phyloP scores from a whole-genome alignment of 2,797 vertebrate genomes.

The Heliangelus exortis region DNA sequence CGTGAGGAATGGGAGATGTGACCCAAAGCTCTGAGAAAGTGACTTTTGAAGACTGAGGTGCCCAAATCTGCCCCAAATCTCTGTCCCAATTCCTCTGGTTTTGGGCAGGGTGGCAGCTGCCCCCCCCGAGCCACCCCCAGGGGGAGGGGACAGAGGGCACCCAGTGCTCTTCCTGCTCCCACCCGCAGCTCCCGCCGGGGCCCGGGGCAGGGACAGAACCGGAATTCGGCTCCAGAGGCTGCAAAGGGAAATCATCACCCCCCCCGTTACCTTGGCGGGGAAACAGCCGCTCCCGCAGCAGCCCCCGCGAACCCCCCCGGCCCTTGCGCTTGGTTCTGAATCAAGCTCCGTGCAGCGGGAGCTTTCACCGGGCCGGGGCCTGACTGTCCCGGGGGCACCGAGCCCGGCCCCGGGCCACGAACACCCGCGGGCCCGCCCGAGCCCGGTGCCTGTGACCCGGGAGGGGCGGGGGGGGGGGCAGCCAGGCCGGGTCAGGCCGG shows the following conservation, averaged over 20 bases:
- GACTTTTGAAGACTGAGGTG: background rate
- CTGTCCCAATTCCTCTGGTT: accelerated
- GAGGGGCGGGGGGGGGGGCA: accelerated
- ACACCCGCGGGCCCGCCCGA: background rate
- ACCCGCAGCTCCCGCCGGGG: accelerated
- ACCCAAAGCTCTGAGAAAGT: accelerated
- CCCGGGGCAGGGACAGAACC: accelerated
- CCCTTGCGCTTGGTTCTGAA: accelerated
- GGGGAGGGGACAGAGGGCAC: accelerated
- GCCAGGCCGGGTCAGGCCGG: no score
- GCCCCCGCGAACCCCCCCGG: accelerated
- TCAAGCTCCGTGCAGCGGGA: accelerated
- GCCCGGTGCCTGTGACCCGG: background rate
- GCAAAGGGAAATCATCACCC: background rate
- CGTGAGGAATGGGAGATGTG: background rate
- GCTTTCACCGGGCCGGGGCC: background rate
- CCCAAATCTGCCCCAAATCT: accelerated
- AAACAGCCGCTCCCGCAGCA: accelerated
- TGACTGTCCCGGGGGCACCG: background rate
- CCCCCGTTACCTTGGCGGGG: accelerated
- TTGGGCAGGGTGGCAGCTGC: accelerated
- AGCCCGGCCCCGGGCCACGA: background rate
- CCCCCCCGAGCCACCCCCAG: accelerated
- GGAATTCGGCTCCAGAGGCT: accelerated
- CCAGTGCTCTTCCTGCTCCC: background rate